These are phyloP conservation scores for Limonius californicus DNA, from an alignment of 1,140 invertebrate species.

Conservation along the genomic window DNA sequence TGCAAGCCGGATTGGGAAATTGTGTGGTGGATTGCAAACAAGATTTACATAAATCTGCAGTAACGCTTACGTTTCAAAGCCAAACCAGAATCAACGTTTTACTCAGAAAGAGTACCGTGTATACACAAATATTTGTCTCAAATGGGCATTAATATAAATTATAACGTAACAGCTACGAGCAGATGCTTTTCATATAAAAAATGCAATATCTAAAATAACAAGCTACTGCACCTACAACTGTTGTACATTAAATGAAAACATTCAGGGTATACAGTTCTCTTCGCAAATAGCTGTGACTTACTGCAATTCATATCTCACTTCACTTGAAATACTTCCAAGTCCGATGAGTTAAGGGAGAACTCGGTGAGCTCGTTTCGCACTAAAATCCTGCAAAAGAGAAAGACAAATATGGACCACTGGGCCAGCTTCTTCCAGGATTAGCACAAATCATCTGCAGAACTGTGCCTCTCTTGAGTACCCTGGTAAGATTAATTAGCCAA, in stretches of 20 bases:
- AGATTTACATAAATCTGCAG: no score
- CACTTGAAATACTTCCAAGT: not conserved
- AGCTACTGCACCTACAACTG: not conserved
- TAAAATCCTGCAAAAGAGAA: not conserved
- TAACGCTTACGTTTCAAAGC: no score
- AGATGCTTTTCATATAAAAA: no score
- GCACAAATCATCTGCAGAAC: constrained; percentile 12
- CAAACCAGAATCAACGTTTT: no score
- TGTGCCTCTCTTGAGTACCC: constrained; percentile 5
- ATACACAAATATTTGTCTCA: no score
- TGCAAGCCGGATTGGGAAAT: no score
- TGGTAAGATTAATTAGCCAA: constrained; percentile 7
- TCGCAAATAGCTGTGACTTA: constrained; percentile 1
- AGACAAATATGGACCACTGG: not conserved
- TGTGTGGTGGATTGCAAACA: no score
- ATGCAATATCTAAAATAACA: no score
- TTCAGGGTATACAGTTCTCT: not conserved
- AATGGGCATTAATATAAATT: no score
- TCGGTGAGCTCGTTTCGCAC: not conserved
- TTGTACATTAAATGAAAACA: not conserved
- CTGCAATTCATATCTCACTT: not conserved
- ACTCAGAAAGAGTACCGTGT: no score
- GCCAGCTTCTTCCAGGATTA: not conserved
- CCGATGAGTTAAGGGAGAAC: not conserved
- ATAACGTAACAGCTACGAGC: no score